Evolutionary conservation across 2,797 vertebrate genomes (phyloP), one percentile per base, ranked within the genome.

Genomic region (Chelidonichthys spinosus): DNA sequence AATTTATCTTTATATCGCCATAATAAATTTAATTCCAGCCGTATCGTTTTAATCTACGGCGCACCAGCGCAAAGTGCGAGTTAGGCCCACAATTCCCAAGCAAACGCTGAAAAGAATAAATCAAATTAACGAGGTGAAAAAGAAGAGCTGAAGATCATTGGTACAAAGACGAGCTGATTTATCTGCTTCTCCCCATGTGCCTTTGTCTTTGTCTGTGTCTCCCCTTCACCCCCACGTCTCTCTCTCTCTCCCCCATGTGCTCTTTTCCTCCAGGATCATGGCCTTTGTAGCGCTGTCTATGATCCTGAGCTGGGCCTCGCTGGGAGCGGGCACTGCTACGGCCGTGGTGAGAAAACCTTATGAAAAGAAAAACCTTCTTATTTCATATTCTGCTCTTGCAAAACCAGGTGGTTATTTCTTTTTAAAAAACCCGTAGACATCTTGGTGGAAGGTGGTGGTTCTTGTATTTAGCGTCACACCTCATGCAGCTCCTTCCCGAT

Each of bases 251-350:
- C 13, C 25, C 50, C 37, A 49, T 82, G 69, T 67, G 18, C 64
- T 72, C 10, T 79, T 71, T 76, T 71, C 65, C 72, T 65, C 50
- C 89, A 99, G 98, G 90, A 95, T 95, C 93, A 94, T 97, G 92
- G 93, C 93, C 86, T 96, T 95, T 4, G 96, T 94, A 10, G 73
- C 67, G 66, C 87, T 97, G 68, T 95, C 95, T 11, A 86, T 99
- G 85, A 71, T 96, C 78, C 93, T 98, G 89, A 97, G 97, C 93
- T 99, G 98, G 97, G 91, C 92, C 0, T 97, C 97, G 2, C 87
- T 97, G 84, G 97, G 97, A 0, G 89, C 86, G 0, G 96, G 95
- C 73, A 87, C 88, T 0, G 94, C 96, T 0, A 91, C 93, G 0
- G 96, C 97, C 0, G 96, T 98, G 95, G 98, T 99, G 89, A 97